These are phyloP conservation scores for Protodeltote pygarga DNA, from an alignment of 2,888 invertebrate genomes.

Conservation along the genomic window DNA sequence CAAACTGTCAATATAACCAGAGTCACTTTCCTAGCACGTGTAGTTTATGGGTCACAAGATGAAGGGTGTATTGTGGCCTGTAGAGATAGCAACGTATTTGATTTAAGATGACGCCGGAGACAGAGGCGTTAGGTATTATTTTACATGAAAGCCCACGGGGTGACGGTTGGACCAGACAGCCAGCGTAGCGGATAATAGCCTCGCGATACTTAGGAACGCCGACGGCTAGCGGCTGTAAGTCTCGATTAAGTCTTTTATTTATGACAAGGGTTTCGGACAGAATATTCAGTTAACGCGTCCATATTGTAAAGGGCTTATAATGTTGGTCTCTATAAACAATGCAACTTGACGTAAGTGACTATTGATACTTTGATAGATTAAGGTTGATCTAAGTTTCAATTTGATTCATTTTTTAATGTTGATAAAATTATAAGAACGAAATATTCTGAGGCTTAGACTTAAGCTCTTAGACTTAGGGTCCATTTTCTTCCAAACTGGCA, in stretches of 20 bases:
- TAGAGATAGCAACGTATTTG: constrained; percentile 43
- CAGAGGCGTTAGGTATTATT: constrained; percentile 58
- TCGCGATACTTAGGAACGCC: constrained; percentile 45
- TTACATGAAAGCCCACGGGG: constrained; percentile 56
- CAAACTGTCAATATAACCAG: background rate
- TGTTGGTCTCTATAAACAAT: no score
- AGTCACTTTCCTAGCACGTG: constrained; percentile 4
- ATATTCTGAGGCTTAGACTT: no score
- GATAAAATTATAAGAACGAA: no score
- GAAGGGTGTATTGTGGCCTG: constrained; percentile 18
- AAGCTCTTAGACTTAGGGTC: no score
- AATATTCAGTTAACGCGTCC: constrained; percentile 21
- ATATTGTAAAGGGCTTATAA: background rate
- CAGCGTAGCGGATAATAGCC: constrained; percentile 68
- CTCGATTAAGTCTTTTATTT: constrained; percentile 43
- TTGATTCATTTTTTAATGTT: no score
- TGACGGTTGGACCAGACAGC: constrained; percentile 48
- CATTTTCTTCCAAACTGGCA: no score
- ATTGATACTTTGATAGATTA: no score
- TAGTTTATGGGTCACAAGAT: constrained; percentile 20
- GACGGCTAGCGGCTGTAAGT: constrained; percentile 23
- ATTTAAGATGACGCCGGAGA: constrained; percentile 50
- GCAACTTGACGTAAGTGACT: no score
- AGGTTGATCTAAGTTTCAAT: no score
- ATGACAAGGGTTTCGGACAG: constrained; percentile 21